Conservation (phyloP, 1,140 invertebrate genomes). For the Neodiprion lecontei region DNA sequence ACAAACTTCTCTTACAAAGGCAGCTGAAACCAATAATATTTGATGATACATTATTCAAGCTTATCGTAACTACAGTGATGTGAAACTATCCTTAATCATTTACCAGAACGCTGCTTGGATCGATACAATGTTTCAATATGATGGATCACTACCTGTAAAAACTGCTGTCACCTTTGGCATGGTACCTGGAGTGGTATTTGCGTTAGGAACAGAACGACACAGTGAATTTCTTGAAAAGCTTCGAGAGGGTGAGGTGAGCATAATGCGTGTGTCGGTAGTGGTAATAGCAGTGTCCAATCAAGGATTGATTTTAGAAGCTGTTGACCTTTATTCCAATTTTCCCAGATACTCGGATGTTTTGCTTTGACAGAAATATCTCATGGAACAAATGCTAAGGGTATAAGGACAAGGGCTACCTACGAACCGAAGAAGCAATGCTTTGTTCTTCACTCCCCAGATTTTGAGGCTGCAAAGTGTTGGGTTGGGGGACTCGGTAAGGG, state of each 20-base stretch:
- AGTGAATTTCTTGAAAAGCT: constrained; percentile 72
- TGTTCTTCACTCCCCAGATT: constrained; percentile 89
- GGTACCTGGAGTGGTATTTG: constrained; percentile 72
- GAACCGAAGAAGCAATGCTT: constrained; percentile 81
- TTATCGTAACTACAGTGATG: constrained; percentile 26
- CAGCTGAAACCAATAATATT: too few relatives aligned
- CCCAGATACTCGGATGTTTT: constrained; percentile 79
- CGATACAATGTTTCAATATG: constrained; percentile 69
- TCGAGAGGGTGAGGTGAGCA: constrained; percentile 70
- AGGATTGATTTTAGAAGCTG: neutral
- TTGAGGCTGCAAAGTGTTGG: constrained; percentile 96
- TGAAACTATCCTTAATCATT: constrained; percentile 30
- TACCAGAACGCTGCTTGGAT: constrained; percentile 69
- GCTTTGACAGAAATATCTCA: constrained; percentile 93
- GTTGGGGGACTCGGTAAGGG: constrained; percentile 82
- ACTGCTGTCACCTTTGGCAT: constrained; percentile 71
- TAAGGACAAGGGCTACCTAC: constrained; percentile 90
- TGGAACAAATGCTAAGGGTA: constrained; percentile 91
- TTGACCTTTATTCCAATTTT: constrained; percentile 23
- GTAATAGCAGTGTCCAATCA: too few relatives aligned
- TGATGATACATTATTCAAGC: neutral
- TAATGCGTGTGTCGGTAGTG: constrained; percentile 2
- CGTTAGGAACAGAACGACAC: constrained; percentile 82
- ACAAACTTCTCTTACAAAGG: too few relatives aligned
- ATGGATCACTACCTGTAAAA: constrained; percentile 74